Evolutionary conservation across 2,888 invertebrate genomes (phyloP).

Genomic region (Horisme vitalbata): DNA sequence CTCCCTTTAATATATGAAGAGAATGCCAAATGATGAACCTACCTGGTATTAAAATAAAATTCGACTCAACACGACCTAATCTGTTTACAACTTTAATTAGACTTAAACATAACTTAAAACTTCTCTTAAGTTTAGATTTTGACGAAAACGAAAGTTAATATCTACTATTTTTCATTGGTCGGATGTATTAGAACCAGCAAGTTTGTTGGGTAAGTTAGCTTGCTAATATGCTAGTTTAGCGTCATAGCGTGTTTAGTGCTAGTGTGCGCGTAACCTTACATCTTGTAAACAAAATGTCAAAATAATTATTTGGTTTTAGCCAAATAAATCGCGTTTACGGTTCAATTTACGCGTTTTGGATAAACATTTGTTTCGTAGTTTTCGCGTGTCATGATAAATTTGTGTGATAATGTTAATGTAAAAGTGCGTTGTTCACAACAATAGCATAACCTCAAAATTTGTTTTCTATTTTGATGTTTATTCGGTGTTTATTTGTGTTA

Average conservation of each 20-base stretch:
- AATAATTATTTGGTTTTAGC: slow-evolving; percentile 8
- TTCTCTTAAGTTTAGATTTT: no score
- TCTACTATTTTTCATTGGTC: no score
- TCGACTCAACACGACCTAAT: no score
- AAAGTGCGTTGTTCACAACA: slow-evolving; percentile 23
- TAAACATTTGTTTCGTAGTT: neutral
- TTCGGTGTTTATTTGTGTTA: slow-evolving; percentile 14
- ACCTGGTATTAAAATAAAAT: no score
- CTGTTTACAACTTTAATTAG: no score
- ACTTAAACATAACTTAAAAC: no score
- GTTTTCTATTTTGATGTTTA: slow-evolving; percentile 20
- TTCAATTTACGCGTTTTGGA: neutral
- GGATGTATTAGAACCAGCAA: no score
- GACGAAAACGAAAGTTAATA: no score
- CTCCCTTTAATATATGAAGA: no score
- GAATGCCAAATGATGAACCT: no score
- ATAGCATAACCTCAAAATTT: slow-evolving; percentile 32
- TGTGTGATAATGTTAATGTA: neutral
- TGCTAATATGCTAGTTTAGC: neutral
- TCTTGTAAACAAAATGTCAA: slow-evolving; percentile 22
- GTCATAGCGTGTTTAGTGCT: neutral
- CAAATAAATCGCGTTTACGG: slow-evolving; percentile 3
- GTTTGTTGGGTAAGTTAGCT: no score
- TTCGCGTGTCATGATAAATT: neutral
- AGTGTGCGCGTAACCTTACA: slow-evolving; percentile 3